Conservation (phyloP, 2,113 vertebrate genomes). For the Lycocorax pyrrhopterus region DNA sequence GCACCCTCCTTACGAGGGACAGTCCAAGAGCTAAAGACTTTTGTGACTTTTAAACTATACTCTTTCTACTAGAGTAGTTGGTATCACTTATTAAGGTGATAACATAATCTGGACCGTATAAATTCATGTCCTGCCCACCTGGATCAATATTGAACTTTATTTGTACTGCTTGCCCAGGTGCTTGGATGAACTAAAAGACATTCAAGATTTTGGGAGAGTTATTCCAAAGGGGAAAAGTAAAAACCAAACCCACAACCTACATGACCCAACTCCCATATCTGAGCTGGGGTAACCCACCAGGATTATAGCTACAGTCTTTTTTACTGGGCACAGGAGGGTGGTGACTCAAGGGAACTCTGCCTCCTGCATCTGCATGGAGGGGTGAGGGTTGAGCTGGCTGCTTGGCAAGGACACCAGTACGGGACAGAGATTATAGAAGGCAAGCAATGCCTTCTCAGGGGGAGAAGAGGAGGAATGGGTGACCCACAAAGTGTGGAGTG, state of each 20-base stretch:
- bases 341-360: no score
- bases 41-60: not conserved
- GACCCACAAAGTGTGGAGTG: not conserved
- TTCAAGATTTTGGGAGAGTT: not conserved
- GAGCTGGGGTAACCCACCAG: not conserved
- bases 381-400: not conserved
- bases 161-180: not conserved
- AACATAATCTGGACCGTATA: not conserved
- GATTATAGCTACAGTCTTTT: not conserved
- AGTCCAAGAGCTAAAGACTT: not conserved
- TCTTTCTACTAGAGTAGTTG: not conserved
- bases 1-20: accelerated
- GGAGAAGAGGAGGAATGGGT: not conserved
- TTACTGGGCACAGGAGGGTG: not conserved
- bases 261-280: not conserved
- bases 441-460: accelerated
- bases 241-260: not conserved
- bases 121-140: not conserved
- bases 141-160: not conserved
- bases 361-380: not conserved
- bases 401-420: not conserved
- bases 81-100: not conserved
- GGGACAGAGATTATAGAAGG: not conserved
- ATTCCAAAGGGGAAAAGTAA: not conserved
- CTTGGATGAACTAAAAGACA: not conserved